These are phyloP conservation scores for Delia radicum DNA, from an alignment of 1,140 invertebrate genomes.

Conservation along the genomic window DNA sequence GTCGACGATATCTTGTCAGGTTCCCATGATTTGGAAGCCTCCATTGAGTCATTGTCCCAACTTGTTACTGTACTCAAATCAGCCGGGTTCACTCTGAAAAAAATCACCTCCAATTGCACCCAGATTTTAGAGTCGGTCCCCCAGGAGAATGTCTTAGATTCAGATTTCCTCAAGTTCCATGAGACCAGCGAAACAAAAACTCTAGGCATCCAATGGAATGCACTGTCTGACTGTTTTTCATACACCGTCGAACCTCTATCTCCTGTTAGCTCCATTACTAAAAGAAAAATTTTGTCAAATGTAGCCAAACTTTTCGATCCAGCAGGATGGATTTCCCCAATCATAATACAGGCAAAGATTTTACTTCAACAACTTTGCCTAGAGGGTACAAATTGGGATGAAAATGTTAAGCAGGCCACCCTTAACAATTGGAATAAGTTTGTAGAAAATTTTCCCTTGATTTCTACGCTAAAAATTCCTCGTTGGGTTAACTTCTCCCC, in stretches of 20 bases:
- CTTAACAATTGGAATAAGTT: slow-evolving; percentile 26
- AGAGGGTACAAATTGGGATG: neutral
- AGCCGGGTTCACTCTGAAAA: too few species aligned
- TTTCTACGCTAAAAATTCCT: too few species aligned
- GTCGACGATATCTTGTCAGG: slow-evolving; percentile 18
- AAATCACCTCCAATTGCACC: neutral
- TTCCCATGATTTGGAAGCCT: neutral
- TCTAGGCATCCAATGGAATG: neutral
- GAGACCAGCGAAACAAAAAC: neutral
- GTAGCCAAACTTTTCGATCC: neutral
- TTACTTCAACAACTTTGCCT: neutral
- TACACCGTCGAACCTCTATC: neutral
- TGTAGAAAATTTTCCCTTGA: too few species aligned
- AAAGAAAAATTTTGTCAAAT: neutral
- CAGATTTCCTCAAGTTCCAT: neutral
- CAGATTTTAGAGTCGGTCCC: neutral
- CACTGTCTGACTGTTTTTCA: neutral
- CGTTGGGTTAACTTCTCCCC: too few species aligned
- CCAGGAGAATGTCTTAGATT: too few species aligned
- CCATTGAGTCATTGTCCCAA: neutral
- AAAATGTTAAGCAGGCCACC: neutral
- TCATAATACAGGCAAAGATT: neutral
- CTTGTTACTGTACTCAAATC: slow-evolving; percentile 7
- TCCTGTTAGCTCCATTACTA: neutral
- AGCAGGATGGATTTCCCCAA: neutral